These are phyloP conservation scores for Tadarida brasiliensis DNA, from an alignment of 2,797 vertebrate genomes.

Conservation along the genomic window DNA sequence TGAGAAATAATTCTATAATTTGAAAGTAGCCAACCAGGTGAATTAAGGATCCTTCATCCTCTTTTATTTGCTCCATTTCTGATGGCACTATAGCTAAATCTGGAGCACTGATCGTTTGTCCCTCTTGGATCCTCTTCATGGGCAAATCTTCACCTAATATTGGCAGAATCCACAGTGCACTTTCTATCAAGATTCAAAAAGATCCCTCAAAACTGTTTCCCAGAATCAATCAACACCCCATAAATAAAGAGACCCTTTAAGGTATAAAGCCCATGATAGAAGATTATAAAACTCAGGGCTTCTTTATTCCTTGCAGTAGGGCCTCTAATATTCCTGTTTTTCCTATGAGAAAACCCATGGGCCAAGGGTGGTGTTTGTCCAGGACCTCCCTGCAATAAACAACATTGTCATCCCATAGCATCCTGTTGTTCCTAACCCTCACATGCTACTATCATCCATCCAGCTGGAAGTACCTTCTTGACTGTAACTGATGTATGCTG, in stretches of 20 bases:
- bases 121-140: background rate
- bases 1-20: background rate
- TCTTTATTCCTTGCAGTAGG: background rate
- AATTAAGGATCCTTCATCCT: background rate
- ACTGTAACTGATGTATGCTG: background rate
- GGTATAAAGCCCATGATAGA: background rate
- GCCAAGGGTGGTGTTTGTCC: background rate
- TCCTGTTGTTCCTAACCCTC: background rate
- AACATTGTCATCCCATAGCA: background rate
- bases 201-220: no score
- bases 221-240: no score
- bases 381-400: background rate
- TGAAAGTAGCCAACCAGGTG: background rate
- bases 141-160: no score
- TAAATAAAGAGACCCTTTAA: background rate
- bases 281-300: background rate
- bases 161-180: no score
- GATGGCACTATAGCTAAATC: background rate
- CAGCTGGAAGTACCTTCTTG: background rate
- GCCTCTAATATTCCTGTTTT: background rate
- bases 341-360: background rate
- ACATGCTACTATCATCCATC: background rate
- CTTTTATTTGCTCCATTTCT: background rate
- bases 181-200: no score
- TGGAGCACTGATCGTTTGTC: background rate